These are phyloP conservation scores for Tenodera sinensis DNA, from an alignment of 2,888 invertebrate genomes.

Conservation along the genomic window DNA sequence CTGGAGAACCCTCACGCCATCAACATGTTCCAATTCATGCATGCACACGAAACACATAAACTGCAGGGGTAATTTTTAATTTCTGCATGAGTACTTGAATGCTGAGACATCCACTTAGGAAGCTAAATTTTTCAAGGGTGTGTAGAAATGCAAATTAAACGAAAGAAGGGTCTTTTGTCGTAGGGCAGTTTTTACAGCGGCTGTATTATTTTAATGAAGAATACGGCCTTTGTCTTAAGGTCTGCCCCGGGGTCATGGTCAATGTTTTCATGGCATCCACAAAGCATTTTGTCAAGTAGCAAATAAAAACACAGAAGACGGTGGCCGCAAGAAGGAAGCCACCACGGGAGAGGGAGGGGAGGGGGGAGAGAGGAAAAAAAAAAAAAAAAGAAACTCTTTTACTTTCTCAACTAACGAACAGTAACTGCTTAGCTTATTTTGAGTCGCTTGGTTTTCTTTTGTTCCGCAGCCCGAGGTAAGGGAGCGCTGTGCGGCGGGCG, in stretches of 20 bases:
- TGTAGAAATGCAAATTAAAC: background rate
- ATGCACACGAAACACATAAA: no score
- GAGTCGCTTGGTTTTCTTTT: conserved; percentile 18
- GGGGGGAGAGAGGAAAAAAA: no score
- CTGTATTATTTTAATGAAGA: background rate
- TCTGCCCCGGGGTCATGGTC: background rate
- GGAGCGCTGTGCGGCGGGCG: background rate
- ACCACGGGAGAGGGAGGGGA: no score
- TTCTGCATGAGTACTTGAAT: background rate
- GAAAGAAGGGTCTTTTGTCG: background rate
- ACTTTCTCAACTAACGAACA: conserved; percentile 10
- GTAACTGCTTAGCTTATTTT: conserved; percentile 14
- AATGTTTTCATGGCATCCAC: background rate
- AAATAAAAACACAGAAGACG: background rate
- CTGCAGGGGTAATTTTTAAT: no score
- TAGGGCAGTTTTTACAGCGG: background rate
- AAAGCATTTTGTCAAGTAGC: background rate
- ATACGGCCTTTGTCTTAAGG: background rate
- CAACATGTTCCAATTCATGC: no score
- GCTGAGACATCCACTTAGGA: background rate
- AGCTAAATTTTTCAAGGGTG: background rate
- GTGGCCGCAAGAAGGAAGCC: background rate
- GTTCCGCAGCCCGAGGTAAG: conserved; percentile 15
- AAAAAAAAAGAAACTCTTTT: background rate
- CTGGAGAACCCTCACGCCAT: no score